phyloP scores from a whole-genome alignment of 92 coral and sea anemone genomes.

The Palythoa heliodiscus region DNA sequence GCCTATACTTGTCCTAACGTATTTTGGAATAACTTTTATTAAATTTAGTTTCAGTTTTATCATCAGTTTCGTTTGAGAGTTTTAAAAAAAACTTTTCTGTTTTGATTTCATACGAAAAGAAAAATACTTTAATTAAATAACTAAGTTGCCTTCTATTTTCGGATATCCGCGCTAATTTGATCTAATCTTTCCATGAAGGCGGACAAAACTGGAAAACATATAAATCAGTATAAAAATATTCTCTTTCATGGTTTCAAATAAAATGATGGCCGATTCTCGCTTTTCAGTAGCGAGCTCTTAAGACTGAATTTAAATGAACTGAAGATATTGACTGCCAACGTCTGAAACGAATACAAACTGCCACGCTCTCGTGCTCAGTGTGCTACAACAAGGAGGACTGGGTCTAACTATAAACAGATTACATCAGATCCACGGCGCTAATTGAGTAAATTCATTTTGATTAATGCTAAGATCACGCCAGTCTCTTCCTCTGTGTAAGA shows the following conservation, averaged over 20 bases:
- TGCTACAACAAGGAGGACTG: not conserved
- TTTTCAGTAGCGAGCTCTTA: not conserved
- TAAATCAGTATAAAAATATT: not conserved
- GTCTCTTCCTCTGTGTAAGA: not conserved
- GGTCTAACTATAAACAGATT: not conserved
- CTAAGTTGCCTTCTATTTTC: not conserved
- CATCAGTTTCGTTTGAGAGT: too few species aligned
- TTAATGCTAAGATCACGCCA: not conserved
- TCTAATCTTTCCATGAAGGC: conserved; percentile 5
- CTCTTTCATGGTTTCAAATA: not conserved
- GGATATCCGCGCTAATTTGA: not conserved
- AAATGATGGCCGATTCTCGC: not conserved
- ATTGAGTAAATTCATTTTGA: not conserved
- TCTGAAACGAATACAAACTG: too few species aligned
- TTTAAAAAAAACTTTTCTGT: not conserved
- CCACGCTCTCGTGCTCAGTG: too few species aligned
- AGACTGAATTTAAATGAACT: not conserved
- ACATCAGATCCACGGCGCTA: not conserved
- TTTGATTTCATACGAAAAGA: not conserved
- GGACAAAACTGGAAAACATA: not conserved
- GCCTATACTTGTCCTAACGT: too few species aligned
- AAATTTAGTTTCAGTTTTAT: not conserved
- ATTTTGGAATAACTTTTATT: not conserved
- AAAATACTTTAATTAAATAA: not conserved
- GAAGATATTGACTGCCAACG: not conserved